Evolutionary conservation across 2,113 vertebrate species (phyloP), one percentile per base, ranked within the genome.

Genomic region (Pseudolaguvia tuberculata): DNA sequence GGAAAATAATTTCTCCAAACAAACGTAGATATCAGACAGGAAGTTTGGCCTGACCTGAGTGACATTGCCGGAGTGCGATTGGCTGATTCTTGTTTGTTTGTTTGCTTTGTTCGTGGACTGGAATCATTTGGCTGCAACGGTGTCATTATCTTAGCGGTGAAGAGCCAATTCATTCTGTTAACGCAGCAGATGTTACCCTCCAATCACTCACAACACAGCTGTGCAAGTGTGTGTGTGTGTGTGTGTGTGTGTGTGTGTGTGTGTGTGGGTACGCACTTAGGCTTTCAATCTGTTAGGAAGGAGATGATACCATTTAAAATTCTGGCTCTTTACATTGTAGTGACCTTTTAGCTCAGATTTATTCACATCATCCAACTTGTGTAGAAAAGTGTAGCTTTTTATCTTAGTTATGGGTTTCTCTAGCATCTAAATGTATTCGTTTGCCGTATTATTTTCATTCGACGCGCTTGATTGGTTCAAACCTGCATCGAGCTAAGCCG

Each of bases 181-280:
- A 85, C 85, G 84, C 83, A 89, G 80, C 88, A 90, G 89, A 87
- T 89, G 88, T 84, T 85, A 80, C 74, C 83, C 80, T 83, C 84
- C 81, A 84, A 84, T 88, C 79, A 84, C 86, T 88, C 82, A 79
- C 81, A 47, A 76, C 84, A 75, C 79, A 85, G 85, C 83, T 78
- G 73, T 78, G 72, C 66, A 72, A 50, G 80, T 25, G 71, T 53
- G 79, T 53, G 66, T 68, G 73, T 72, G 73, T 79, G 72, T 69
- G 73, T 68, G 62, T 66, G 55, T 71, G 71, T 59, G 73, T 73
- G 70, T 61, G 74, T 53, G 71, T 59, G 58, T 75, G 78, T 55
- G 59, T 67, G 78, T 70, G 61, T 63, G 39, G n/a, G 45, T 50
- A 67, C 63, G 58, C 27, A 53, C 61, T 75, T 74, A 63, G 48